Conservation (phyloP, 2,797 vertebrate species). For the Phoeniculus purpureus region DNA sequence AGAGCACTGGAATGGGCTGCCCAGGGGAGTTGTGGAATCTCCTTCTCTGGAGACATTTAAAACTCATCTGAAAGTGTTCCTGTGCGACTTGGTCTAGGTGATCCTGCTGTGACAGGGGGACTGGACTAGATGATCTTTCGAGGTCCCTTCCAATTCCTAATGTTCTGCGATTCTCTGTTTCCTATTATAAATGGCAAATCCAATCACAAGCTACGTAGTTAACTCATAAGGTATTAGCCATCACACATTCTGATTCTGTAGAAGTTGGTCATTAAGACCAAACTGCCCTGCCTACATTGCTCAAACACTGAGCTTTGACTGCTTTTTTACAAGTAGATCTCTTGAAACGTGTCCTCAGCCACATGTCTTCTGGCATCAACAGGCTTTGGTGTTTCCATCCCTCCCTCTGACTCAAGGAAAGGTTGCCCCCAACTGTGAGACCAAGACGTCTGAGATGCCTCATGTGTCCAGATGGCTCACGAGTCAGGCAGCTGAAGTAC, state of each 20-base stretch:
- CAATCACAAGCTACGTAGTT: neutral
- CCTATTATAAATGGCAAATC: neutral
- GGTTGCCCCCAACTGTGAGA: slow-evolving; percentile 23
- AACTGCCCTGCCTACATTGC: neutral
- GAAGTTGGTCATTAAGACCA: neutral
- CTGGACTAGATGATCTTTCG: no score
- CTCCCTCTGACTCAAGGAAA: neutral
- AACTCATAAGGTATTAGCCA: neutral
- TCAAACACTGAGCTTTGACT: neutral
- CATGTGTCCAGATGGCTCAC: neutral
- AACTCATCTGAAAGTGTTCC: no score
- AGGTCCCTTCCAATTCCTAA: no score
- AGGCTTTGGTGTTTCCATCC: neutral
- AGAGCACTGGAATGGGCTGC: no score
- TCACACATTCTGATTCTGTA: neutral
- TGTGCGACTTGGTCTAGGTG: no score
- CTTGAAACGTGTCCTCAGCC: neutral
- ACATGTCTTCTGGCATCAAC: neutral
- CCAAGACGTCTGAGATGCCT: slow-evolving; percentile 5
- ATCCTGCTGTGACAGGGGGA: no score
- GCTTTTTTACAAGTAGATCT: neutral
- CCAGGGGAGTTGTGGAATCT: no score
- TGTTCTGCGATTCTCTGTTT: neutral
- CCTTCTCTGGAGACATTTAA: no score
- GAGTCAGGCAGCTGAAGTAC: slow-evolving; percentile 15